phyloP scores from a whole-genome alignment of 2,797 vertebrate species.

The Clarias fuscus region DNA sequence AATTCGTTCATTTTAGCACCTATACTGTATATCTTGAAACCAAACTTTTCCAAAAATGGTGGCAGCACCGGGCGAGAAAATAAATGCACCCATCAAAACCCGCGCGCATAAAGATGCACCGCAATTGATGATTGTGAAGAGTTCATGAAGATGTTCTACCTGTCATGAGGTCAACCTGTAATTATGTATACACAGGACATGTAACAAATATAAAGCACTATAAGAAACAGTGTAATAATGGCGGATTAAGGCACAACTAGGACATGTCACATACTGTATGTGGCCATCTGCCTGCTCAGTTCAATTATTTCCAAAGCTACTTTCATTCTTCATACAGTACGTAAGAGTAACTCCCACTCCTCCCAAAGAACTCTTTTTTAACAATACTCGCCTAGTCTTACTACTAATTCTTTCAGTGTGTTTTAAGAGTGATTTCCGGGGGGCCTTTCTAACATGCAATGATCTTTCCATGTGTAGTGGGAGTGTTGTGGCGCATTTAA shows the following conservation, averaged over 20 bases:
- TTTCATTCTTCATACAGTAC: not conserved
- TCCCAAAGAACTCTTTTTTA: not conserved
- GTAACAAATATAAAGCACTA: not conserved
- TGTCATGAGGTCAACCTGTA: not conserved
- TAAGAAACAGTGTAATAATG: not conserved
- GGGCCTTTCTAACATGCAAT: not conserved
- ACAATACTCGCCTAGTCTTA: not conserved
- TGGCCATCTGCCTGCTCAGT: not conserved
- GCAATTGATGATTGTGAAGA: not conserved
- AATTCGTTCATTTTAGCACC: no score
- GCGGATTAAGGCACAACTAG: not conserved
- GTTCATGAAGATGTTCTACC: not conserved
- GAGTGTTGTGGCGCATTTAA: constrained; percentile 97
- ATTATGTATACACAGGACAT: not conserved
- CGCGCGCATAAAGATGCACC: not conserved
- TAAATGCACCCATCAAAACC: not conserved
- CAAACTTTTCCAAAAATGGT: not conserved
- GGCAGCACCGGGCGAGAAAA: not conserved
- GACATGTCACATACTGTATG: not conserved
- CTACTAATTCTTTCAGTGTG: not conserved
- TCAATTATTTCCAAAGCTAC: not conserved
- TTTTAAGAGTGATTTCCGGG: not conserved
- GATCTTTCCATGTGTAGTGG: constrained; percentile 77
- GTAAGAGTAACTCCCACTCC: not conserved
- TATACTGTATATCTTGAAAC: no score